Percentiles rank a stretch among this genome's conserved stretches.
Evolutionary conservation across 2,113 vertebrate species (phyloP).

Genomic region (Ellobius talpinus): DNA sequence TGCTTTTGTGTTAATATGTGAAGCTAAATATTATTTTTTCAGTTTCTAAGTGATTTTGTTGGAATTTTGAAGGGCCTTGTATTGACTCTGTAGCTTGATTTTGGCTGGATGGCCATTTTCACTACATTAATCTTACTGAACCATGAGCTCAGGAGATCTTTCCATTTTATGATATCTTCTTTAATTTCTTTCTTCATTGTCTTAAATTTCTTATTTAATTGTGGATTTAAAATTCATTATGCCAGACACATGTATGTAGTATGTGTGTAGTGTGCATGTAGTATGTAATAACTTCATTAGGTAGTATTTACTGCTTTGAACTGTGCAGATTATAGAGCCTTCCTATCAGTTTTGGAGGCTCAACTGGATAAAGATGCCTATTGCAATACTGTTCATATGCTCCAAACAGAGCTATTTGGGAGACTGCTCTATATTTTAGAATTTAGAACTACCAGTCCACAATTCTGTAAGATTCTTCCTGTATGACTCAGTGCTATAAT

Average conservation of each 20-base stretch:
- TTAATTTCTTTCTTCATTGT: background rate
- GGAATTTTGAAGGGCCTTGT: background rate
- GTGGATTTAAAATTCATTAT: conserved; percentile 21
- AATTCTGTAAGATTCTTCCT: background rate
- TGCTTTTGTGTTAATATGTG: background rate
- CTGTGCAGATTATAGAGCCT: background rate
- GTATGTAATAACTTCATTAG: background rate
- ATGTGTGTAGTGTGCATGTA: no score
- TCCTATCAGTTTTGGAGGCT: background rate
- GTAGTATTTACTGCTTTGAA: background rate
- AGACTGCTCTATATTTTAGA: background rate
- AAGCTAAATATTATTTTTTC: background rate
- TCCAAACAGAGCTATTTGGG: background rate
- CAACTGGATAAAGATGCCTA: background rate
- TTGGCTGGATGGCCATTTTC: background rate
- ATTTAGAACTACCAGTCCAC: background rate
- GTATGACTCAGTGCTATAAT: background rate
- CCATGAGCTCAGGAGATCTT: background rate
- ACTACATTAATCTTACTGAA: background rate
- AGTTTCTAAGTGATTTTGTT: background rate
- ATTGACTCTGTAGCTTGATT: background rate
- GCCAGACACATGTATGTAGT: background rate
- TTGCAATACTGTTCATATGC: background rate
- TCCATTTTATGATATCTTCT: background rate
- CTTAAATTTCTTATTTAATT: background rate